These are phyloP conservation scores for Poeciliopsis prolifica DNA, from an alignment of 2,113 vertebrate genomes.

Conservation along the genomic window DNA sequence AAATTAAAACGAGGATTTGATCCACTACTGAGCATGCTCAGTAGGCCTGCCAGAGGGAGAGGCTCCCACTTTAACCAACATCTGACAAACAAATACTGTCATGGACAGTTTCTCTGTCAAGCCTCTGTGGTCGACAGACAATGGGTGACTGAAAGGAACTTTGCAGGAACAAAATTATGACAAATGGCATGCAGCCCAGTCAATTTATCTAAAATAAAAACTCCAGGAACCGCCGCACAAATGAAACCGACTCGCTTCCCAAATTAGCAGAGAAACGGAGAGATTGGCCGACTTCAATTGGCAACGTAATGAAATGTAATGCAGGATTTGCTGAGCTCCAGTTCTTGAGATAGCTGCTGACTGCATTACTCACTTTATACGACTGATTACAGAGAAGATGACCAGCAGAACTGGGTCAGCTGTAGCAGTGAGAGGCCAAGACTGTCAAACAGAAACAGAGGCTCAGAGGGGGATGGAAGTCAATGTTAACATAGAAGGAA, in stretches of 20 bases:
- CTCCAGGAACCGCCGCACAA: conserved; percentile 7
- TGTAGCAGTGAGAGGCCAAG: conserved; percentile 33
- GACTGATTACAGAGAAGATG: conserved; percentile 60
- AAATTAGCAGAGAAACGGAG: conserved; percentile 20
- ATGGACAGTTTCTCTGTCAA: conserved; percentile 53
- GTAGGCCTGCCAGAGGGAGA: conserved; percentile 51
- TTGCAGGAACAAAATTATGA: conserved; percentile 50
- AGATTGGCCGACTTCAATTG: conserved; percentile 20
- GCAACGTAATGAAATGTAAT: conserved; percentile 35
- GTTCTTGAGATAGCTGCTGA: conserved; percentile 52
- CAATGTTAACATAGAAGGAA: background rate
- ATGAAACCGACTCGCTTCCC: conserved; percentile 17
- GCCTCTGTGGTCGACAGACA: conserved; percentile 11
- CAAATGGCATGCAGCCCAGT: conserved; percentile 22
- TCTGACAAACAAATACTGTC: conserved; percentile 3
- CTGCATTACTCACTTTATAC: conserved; percentile 35
- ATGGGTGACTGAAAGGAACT: conserved; percentile 19
- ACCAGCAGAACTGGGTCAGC: conserved; percentile 72
- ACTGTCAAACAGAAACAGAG: conserved; percentile 25
- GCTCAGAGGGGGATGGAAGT: conserved; percentile 8
- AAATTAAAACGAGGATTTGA: conserved; percentile 28
- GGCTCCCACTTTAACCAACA: conserved; percentile 66
- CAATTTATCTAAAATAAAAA: background rate
- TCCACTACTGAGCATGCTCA: conserved; percentile 66
- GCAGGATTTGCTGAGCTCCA: conserved; percentile 61